Percentiles rank a stretch among this genome's conserved stretches.
These are phyloP conservation scores for Echinometra lucunter DNA, from an alignment of 53 echinoderm and acorn worm species.

Conservation along the genomic window DNA sequence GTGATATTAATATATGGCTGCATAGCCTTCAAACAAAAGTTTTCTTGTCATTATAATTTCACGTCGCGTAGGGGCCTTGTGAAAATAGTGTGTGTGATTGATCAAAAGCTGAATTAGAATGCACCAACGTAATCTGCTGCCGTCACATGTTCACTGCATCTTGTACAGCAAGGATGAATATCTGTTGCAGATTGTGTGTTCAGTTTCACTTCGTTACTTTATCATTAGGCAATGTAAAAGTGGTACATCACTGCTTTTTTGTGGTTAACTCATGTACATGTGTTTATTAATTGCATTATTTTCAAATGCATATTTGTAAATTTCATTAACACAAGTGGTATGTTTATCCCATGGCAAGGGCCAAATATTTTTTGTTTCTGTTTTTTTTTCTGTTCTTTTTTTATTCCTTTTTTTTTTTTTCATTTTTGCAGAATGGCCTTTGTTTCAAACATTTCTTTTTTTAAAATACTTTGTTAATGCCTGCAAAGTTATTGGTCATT, in stretches of 20 bases:
- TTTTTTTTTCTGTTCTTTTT: no score
- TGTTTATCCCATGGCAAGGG: no score
- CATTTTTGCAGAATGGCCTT: neutral
- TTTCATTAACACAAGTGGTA: neutral
- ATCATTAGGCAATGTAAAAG: neutral
- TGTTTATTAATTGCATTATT: neutral
- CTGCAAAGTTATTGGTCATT: neutral
- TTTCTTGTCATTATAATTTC: neutral
- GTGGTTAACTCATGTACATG: neutral
- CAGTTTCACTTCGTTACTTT: neutral
- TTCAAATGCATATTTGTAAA: neutral
- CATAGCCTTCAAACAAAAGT: neutral
- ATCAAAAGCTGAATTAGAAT: conserved; percentile 36
- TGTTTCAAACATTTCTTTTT: neutral
- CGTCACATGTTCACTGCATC: neutral
- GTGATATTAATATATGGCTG: neutral
- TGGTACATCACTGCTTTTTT: neutral
- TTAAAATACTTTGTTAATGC: no score
- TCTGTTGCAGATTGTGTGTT: neutral
- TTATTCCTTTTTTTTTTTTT: no score
- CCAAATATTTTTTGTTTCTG: neutral
- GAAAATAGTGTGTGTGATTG: conserved; percentile 24
- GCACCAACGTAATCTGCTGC: neutral
- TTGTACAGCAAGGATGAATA: neutral
- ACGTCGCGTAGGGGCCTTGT: neutral